Evolutionary conservation across 2,888 invertebrate genomes (phyloP), one percentile per base, ranked within the genome.

Genomic region (Acanthosoma haemorrhoidale): DNA sequence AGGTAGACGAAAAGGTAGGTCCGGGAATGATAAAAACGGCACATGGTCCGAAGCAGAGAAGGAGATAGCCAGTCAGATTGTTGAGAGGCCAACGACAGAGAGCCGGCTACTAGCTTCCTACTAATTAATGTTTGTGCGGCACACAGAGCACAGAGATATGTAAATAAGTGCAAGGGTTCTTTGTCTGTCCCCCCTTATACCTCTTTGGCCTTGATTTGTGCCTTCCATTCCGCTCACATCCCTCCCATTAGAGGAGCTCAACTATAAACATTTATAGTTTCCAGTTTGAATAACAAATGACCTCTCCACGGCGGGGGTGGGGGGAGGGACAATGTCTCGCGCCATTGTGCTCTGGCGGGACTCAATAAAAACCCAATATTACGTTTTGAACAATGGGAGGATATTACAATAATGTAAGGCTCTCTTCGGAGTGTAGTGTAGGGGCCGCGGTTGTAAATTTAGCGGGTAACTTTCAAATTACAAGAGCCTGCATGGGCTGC

Each of bases 221-320:
- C 51, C 64, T 36, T 59, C 43, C 39, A 68, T 68, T 68, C 68
- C 59, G 38, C 29, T 18, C 68, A 59, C 51, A 67, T 59, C 68
- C 39, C 68, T 43, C 59, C 67, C 67, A 67, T 67, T 67, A 67
- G 67, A 34, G 39, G 67, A 51, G 51, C 31, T 34, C 67, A 68
- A 68, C 68, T 68, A 68, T 68, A 68, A 68, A 68, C 68, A 68
- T 68, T 68, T 68, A 68, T 68, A 68, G 68, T 64, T 36, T 38
- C 36, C 64, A 39, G 64, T 68, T 59, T 59, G 68, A 68, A 68
- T 68, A 68, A 68, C 68, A 68, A 68, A 68, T 63, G 25, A 60
- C 60, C n/a, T 36, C 8, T 59, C 31, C 34, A 6, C 9, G 29
- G 13, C 32, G 21, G 38, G 39, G 18, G 41, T 29, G 1, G n/a